Percentiles rank a stretch among this genome's conserved stretches.
These are phyloP conservation scores for Eretmocerus hayati DNA, from an alignment of 2,888 invertebrate genomes.

Conservation along the genomic window DNA sequence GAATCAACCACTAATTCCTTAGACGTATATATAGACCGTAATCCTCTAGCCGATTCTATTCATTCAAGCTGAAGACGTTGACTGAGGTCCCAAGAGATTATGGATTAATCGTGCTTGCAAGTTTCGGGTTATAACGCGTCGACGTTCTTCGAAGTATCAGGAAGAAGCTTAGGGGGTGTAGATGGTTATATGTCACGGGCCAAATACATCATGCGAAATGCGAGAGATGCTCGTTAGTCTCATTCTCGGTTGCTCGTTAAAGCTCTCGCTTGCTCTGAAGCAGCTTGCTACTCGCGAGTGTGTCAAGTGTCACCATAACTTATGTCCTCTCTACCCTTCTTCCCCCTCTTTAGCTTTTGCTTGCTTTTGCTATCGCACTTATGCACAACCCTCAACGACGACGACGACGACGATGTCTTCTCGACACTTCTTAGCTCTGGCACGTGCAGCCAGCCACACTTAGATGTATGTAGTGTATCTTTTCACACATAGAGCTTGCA, in stretches of 20 bases:
- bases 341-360: background rate
- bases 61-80: too few species aligned
- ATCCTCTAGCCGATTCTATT: too few species aligned
- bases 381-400: background rate
- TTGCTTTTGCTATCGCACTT: background rate
- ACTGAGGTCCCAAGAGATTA: too few species aligned
- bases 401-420: too few species aligned
- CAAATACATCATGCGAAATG: constrained; percentile 25
- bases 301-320: constrained; percentile 41
- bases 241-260: constrained; percentile 37
- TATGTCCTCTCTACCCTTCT: constrained; percentile 19
- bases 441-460: too few species aligned
- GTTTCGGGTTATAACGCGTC: background rate
- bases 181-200: background rate
- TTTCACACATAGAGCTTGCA: too few species aligned
- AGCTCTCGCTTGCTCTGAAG: constrained; percentile 21
- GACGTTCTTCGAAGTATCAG: background rate
- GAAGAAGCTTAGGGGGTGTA: background rate
- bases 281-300: too few species aligned
- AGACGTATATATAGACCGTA: too few species aligned
- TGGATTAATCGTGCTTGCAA: too few species aligned
- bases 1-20: too few species aligned
- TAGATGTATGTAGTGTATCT: too few species aligned
- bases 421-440: too few species aligned
- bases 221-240: constrained; percentile 40